phyloP scores from a whole-genome alignment of 1,140 invertebrate genomes.

The Monochamus saltuarius region DNA sequence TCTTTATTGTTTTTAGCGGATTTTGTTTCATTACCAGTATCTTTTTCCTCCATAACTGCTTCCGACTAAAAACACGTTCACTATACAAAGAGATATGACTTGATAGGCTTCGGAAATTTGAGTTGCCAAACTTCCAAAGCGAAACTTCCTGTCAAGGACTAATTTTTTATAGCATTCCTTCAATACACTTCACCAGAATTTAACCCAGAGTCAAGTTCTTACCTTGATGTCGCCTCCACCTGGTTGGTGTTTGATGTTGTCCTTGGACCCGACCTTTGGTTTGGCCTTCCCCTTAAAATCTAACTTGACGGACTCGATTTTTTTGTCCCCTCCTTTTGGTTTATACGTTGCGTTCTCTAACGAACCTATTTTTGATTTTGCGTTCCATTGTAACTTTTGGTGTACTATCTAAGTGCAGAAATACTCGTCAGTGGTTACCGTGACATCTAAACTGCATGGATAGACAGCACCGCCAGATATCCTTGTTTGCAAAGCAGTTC shows the following conservation, averaged over 20 bases:
- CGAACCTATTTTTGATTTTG: constrained; percentile 90
- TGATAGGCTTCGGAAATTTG: neutral
- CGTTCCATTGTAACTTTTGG: constrained; percentile 89
- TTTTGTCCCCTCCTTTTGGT: constrained; percentile 89
- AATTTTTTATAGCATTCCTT: too few species aligned
- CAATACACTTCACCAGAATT: too few species aligned
- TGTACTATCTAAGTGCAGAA: constrained; percentile 66
- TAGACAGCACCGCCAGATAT: too few species aligned
- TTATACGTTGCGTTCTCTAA: constrained; percentile 91
- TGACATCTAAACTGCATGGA: neutral
- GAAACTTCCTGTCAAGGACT: too few species aligned
- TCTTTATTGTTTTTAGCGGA: constrained; percentile 27
- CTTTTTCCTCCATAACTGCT: constrained; percentile 20
- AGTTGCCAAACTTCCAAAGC: too few species aligned
- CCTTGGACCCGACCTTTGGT: constrained; percentile 89
- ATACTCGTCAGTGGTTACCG: constrained; percentile 6
- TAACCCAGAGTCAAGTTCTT: constrained; percentile 39
- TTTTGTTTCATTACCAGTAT: constrained; percentile 22
- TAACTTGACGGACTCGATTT: constrained; percentile 85
- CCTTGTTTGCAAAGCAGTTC: too few species aligned
- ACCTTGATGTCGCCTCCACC: constrained; percentile 92
- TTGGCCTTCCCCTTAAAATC: constrained; percentile 91
- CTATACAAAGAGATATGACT: constrained; percentile 6
- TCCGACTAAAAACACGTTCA: constrained; percentile 23
- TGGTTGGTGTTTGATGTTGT: constrained; percentile 84